Conservation (phyloP, 64 coral and sea anemone genomes). For the Porites australiensis region DNA sequence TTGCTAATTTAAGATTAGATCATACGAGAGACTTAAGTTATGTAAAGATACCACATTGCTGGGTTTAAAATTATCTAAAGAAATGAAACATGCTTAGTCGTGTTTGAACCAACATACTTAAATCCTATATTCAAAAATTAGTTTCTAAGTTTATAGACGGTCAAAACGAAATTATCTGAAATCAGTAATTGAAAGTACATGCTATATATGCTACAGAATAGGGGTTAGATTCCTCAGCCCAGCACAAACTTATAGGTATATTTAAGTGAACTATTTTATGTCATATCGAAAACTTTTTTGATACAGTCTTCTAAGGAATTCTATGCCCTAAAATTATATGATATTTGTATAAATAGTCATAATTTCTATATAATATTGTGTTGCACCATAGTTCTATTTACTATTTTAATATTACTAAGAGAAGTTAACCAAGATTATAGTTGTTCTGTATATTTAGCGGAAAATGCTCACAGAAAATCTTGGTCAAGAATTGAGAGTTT, state of each 20-base stretch:
- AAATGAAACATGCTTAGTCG: constrained; percentile 66
- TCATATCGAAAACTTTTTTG: constrained; percentile 90
- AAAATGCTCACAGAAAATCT: constrained; percentile 86
- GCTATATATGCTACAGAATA: constrained; percentile 55
- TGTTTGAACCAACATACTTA: constrained; percentile 53
- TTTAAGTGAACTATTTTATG: constrained; percentile 99
- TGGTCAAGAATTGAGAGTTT: constrained; percentile 78
- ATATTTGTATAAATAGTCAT: constrained; percentile 99
- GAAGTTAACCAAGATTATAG: constrained; percentile 67
- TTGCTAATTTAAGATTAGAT: constrained; percentile 91
- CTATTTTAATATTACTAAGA: constrained; percentile 99
- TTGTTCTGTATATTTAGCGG: constrained; percentile 94
- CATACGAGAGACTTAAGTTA: constrained; percentile 92
- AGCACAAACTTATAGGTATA: constrained; percentile 88
- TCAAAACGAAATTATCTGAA: constrained; percentile 57
- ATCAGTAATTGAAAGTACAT: constrained; percentile 61
- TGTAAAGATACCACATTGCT: constrained; percentile 70
- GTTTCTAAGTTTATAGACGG: constrained; percentile 60
- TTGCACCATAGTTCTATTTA: constrained; percentile 98
- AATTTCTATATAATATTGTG: constrained; percentile 99
- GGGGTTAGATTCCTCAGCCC: constrained; percentile 32
- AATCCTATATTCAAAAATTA: constrained; percentile 83
- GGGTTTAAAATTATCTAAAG: constrained; percentile 92
- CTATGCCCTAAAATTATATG: constrained; percentile 88
- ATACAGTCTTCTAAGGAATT: constrained; percentile 96